Evolutionary conservation across 2,113 vertebrate genomes (phyloP).

Genomic region (Pterocles orientalis): DNA sequence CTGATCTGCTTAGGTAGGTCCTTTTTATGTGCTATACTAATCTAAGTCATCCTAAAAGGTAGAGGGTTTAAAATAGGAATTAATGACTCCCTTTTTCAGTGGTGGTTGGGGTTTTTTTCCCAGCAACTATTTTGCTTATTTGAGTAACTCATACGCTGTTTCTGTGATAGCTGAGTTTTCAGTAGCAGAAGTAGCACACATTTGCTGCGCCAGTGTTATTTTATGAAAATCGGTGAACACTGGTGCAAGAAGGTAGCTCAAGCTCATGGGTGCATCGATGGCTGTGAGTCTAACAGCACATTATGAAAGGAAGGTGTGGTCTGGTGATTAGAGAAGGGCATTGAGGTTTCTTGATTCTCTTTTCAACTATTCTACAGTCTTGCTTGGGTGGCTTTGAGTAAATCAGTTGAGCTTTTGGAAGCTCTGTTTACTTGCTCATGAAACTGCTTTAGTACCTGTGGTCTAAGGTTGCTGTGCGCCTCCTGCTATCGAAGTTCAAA

Average conservation of each 20-base stretch:
- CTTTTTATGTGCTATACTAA: background rate
- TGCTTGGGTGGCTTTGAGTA: background rate
- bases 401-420: background rate
- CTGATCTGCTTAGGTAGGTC: background rate
- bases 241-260: background rate
- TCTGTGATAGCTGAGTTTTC: background rate
- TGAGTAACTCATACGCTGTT: background rate
- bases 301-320: background rate
- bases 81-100: background rate
- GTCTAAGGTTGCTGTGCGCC: background rate
- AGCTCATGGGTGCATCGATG: background rate
- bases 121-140: background rate
- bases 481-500: background rate
- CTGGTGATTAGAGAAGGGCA: background rate
- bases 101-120: background rate
- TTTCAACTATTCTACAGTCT: background rate
- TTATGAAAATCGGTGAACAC: background rate
- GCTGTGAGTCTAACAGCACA: background rate
- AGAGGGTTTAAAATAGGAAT: background rate
- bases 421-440: background rate
- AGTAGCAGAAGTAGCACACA: background rate
- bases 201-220: background rate
- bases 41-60: background rate
- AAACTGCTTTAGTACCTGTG: background rate
- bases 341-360: background rate